phyloP scores from a whole-genome alignment of 1,140 invertebrate species.

The Brachystomella parvula region DNA sequence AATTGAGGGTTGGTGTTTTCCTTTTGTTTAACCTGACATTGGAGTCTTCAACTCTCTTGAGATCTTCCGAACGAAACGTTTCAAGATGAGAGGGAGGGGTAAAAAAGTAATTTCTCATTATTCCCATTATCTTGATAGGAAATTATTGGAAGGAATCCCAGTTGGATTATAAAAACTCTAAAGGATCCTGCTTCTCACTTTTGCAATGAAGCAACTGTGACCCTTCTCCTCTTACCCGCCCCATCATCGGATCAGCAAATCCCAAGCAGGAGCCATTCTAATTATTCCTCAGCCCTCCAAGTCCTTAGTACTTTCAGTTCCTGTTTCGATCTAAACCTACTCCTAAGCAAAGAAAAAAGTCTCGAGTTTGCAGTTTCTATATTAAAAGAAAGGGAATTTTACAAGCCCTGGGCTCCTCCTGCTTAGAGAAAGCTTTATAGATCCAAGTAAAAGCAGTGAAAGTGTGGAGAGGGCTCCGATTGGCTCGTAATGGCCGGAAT shows the following conservation, averaged over 20 bases:
- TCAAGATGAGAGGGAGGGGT: constrained; percentile 5
- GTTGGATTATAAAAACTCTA: constrained; percentile 35
- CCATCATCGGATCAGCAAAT: no score
- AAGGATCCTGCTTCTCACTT: constrained; percentile 4
- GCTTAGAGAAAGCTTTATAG: neutral
- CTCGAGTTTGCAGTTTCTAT: constrained; percentile 22
- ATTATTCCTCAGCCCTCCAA: neutral
- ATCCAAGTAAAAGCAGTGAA: neutral
- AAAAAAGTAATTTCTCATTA: constrained; percentile 37
- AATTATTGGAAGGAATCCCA: constrained; percentile 39
- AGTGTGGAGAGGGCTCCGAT: neutral
- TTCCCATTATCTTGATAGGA: constrained; percentile 39
- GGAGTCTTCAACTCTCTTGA: neutral
- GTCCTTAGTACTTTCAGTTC: neutral
- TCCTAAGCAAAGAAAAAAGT: no score
- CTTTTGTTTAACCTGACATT: no score
- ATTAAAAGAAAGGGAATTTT: neutral
- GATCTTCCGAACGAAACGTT: no score
- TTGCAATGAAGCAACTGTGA: constrained; percentile 11
- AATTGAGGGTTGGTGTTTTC: neutral
- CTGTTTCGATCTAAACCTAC: constrained; percentile 7
- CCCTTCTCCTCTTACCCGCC: neutral
- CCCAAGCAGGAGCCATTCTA: constrained; percentile 10
- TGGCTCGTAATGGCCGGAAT: constrained; percentile 6
- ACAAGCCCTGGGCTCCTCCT: constrained; percentile 16